A percentile compares a stretch with the other conserved stretches of the same genome.
phyloP scores from a whole-genome alignment of 2,888 invertebrate species.

The Oligia latruncula region DNA sequence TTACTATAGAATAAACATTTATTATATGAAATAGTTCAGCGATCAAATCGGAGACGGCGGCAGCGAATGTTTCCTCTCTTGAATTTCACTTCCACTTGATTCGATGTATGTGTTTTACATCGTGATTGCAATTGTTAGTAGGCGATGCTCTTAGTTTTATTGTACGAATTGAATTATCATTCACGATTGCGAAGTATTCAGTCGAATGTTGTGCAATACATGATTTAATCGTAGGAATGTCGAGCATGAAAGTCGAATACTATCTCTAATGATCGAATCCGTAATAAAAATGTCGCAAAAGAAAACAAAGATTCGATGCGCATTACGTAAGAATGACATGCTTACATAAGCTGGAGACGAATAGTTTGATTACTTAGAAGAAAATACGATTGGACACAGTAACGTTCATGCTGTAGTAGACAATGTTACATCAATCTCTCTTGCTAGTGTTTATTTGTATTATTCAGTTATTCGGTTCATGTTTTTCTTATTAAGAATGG shows the following conservation, averaged over 20 bases:
- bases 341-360: slow-evolving; percentile 65
- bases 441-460: slow-evolving; percentile 23
- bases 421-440: slow-evolving; percentile 29
- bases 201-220: slow-evolving; percentile 74
- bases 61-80: slow-evolving; percentile 44
- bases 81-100: slow-evolving; percentile 63
- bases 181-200: slow-evolving; percentile 60
- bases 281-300: slow-evolving; percentile 70
- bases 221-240: slow-evolving; percentile 71
- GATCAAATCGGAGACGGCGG: slow-evolving; percentile 45
- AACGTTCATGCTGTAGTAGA: slow-evolving; percentile 36
- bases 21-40: slow-evolving; percentile 25
- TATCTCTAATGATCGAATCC: slow-evolving; percentile 71
- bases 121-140: slow-evolving; percentile 58
- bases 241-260: slow-evolving; percentile 74
- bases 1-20: slow-evolving; percentile 27
- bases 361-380: slow-evolving; percentile 41
- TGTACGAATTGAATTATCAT: slow-evolving; percentile 72
- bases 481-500: slow-evolving; percentile 14
- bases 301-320: slow-evolving; percentile 66
- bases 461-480: slow-evolving; percentile 11
- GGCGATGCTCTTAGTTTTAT: slow-evolving; percentile 59
- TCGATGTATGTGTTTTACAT: slow-evolving; percentile 57
- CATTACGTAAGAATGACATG: slow-evolving; percentile 69
- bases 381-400: slow-evolving; percentile 43